Percentiles rank a stretch among this genome's conserved stretches.
These are phyloP conservation scores for Cephalopachus bancanus DNA, from an alignment of 2,797 vertebrate species.

Conservation along the genomic window DNA sequence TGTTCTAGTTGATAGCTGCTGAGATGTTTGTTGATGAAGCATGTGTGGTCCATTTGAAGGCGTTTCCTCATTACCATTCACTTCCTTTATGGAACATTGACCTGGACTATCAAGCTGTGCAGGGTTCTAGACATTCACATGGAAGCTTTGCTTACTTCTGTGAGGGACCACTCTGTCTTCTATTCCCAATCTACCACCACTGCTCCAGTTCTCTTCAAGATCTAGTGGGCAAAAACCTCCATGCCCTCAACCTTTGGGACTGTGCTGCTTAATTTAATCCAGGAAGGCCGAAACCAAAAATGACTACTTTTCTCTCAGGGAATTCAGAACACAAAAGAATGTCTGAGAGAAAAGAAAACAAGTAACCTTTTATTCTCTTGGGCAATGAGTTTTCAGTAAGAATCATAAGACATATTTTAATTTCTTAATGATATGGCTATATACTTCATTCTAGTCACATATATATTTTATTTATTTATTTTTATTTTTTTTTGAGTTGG, in stretches of 20 bases:
- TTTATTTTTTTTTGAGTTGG: no score
- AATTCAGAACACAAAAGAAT: neutral
- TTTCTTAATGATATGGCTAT: neutral
- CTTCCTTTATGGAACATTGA: rapidly evolving
- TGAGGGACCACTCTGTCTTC: neutral
- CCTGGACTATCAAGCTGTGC: neutral
- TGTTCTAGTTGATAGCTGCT: neutral
- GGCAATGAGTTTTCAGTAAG: neutral
- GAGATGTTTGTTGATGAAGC: neutral
- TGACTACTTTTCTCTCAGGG: neutral
- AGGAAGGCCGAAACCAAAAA: neutral
- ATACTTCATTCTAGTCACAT: neutral
- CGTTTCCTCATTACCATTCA: neutral
- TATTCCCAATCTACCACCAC: neutral
- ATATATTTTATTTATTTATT: no score
- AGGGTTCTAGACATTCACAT: no score
- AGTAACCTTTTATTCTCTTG: neutral
- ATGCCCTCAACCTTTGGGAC: neutral
- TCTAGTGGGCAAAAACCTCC: neutral
- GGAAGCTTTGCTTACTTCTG: neutral
- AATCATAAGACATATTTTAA: neutral
- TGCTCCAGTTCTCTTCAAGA: neutral
- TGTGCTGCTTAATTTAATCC: neutral
- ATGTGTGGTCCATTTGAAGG: neutral
- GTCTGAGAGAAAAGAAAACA: neutral